phyloP scores from a whole-genome alignment of 2,888 invertebrate species.

The Tiphia femorata region DNA sequence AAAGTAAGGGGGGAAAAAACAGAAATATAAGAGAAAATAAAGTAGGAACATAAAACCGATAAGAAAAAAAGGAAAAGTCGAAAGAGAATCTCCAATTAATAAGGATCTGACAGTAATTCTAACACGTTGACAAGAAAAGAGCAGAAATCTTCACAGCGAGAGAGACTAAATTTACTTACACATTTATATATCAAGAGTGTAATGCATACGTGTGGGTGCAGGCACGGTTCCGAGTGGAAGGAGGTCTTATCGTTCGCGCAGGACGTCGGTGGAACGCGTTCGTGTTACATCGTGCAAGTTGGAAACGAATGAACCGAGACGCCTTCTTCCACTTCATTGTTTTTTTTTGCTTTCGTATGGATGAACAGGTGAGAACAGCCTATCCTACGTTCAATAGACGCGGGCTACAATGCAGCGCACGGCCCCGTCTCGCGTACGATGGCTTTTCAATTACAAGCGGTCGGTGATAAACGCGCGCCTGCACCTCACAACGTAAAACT shows the following conservation, averaged over 20 bases:
- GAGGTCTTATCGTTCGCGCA: not conserved
- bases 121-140: slow-evolving; percentile 41
- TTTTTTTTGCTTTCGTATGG: too few species aligned
- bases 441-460: too few species aligned
- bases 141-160: slow-evolving; percentile 51
- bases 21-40: not conserved
- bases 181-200: slow-evolving; percentile 31
- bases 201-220: slow-evolving; percentile 35
- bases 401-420: too few species aligned
- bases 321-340: too few species aligned
- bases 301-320: too few species aligned
- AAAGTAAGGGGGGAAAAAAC: not conserved
- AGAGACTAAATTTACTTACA: slow-evolving; percentile 49
- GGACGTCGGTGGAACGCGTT: not conserved
- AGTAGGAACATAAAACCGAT: slow-evolving; percentile 1
- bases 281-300: not conserved
- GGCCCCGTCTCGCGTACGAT: too few species aligned
- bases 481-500: slow-evolving; percentile 24
- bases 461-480: too few species aligned
- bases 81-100: slow-evolving; percentile 13
- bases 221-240: not conserved
- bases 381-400: too few species aligned
- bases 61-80: slow-evolving; percentile 9
- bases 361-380: too few species aligned
- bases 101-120: slow-evolving; percentile 38